Base-by-base conservation (phyloP, 1,140 invertebrate genomes). In the Drosophila setifemur region DNA sequence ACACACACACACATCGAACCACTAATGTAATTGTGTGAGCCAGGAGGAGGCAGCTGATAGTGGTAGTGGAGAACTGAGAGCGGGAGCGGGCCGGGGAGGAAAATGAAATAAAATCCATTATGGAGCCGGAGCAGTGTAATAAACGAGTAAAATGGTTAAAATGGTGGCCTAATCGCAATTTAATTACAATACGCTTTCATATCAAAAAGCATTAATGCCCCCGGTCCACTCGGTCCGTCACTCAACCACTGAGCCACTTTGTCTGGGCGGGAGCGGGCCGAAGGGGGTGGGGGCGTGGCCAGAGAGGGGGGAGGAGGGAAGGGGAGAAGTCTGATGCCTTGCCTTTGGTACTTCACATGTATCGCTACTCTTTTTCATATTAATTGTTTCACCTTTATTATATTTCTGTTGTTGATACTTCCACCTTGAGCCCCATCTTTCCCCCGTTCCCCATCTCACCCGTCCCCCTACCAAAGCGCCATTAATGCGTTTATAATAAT, bases 101-200 rank as follows among this genome's bases (percentile, higher is more conserved):
- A 85, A 86, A 86, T 87, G 82, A 71, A 82, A 87, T 87, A 81
- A 85, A 85, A 85, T 85, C 81, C 81, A 85, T 85, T 85, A 85
- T 85, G 81, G 81, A 60, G 81, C 81, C 61, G 58, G 77, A 85
- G 79, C 78, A 86, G 75, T 79, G 76, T 79, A 79, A 79, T 74
- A 81, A 74, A 77, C 74, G 52, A 81, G 82, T 86, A 86, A 86
- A 86, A 86, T 86, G 75, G 81, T 75, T 88, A 88, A 87, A 87
- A 87, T 87, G 83, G 83, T 87, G 83, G 83, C 83, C 83, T 87
- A 87, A 87, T 87, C 83, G 83, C 83, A 88, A 88, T 87, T 87
- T 87, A 87, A 87, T 87, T 87, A 87, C 83, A 87, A 87, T 87
- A 83, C 77, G 83, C 82, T 87, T 86, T 86, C 82, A 86, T 86